Evolutionary conservation across 2,113 vertebrate genomes (phyloP).

Genomic region (Xiphophorus maculatus): DNA sequence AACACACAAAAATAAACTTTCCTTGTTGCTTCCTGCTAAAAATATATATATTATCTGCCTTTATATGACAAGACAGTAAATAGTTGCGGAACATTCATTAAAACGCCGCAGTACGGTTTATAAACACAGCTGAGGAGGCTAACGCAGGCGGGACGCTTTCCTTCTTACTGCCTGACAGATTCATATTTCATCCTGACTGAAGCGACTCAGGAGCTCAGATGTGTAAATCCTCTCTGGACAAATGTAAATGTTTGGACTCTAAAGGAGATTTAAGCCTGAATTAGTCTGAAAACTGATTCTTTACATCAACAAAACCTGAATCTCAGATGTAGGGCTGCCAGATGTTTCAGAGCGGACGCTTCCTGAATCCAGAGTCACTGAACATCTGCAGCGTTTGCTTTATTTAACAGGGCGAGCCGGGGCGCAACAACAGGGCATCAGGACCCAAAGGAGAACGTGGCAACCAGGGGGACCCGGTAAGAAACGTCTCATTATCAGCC

Average conservation of each 20-base stretch:
- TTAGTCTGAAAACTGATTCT: neutral
- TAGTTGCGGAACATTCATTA: too few species aligned
- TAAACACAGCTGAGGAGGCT: too few species aligned
- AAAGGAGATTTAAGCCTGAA: neutral
- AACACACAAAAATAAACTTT: too few species aligned
- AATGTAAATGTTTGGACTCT: neutral
- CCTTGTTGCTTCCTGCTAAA: too few species aligned
- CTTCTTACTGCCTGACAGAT: too few species aligned
- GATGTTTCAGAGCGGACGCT: neutral
- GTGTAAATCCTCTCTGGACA: too few species aligned
- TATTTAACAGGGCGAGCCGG: constrained; percentile 79
- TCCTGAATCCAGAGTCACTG: neutral
- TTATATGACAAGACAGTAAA: too few species aligned
- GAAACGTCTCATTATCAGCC: neutral
- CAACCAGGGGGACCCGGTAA: constrained; percentile 73
- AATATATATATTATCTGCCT: too few species aligned
- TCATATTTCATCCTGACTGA: too few species aligned
- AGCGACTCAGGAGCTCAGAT: too few species aligned
- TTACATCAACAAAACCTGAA: neutral
- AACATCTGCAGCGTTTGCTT: neutral
- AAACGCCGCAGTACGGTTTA: too few species aligned
- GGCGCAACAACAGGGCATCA: constrained; percentile 55
- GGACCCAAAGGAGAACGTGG: constrained; percentile 82
- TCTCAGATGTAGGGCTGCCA: neutral
- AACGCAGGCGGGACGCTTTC: too few species aligned